Evolutionary conservation across 2,888 invertebrate species (phyloP), one percentile per base, ranked within the genome.

Genomic region (Iselma pallidipennis): DNA sequence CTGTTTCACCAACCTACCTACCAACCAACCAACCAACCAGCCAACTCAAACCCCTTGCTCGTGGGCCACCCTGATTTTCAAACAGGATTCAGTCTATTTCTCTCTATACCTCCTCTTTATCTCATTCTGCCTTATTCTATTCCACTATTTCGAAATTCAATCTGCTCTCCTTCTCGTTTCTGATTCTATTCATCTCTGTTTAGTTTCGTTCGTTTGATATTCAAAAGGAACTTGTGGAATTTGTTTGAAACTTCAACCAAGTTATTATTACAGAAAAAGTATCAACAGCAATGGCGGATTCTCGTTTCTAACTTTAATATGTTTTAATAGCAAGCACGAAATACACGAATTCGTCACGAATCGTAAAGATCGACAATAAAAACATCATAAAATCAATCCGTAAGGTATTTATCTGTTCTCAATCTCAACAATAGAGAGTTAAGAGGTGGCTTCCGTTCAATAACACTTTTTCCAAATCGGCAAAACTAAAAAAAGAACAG

Each of bases 361-460:
- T 50, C 50, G 26, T 50, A 50, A 50, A 50, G 50, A 50, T 26
- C 28, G 7, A 28, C 50, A 29, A 37, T 50, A 50, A 28, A 50
- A 50, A 9, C 28, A 50, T 26, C 50, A 26, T 50, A 50, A 50
- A 50, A 50, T 50, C 26, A 50, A 50, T 50, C 50, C 16, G 37
- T 37, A 16, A 37, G 37, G 37, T 37, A 37, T 37, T 37, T 37
- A 37, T 37, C 37, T 37, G 37, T 37, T 37, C 37, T 5, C 37
- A 37, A 14, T 33, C 14, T 4, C 31, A 33, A 33, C 31, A 33
- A 33, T 14, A 33, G 14, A 33, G 14, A 33, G 31, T 31, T 28
- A 33, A 6, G 7, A 37, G 7, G 9, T 16, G 16, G 37, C 37
- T 37, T 16, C 37, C 37, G 37, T 37, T 37, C 37, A 16, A 37